phyloP scores from a whole-genome alignment of 2,797 vertebrate genomes.

The Eremophila alpestris region DNA sequence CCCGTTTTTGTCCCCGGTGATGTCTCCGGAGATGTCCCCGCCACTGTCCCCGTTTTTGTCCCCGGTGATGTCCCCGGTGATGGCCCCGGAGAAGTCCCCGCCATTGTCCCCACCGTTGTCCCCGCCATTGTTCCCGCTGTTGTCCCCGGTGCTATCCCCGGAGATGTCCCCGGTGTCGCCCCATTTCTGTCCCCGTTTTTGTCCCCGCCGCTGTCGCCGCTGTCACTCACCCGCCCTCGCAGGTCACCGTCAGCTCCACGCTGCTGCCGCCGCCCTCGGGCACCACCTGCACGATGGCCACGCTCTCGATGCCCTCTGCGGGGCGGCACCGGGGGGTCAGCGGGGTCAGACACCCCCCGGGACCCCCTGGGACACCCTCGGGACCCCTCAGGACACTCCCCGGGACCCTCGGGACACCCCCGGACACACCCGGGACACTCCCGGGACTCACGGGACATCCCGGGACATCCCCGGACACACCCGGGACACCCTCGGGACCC shows the following conservation, averaged over 20 bases:
- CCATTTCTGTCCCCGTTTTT: no score
- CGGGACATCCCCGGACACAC: no score
- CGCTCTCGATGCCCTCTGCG: slow-evolving; percentile 86
- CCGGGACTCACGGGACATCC: not conserved
- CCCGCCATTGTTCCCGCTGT: not conserved
- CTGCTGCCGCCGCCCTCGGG: slow-evolving; percentile 77
- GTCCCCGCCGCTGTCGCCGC: no score
- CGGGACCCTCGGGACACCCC: no score
- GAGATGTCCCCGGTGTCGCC: no score
- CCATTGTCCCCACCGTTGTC: not conserved
- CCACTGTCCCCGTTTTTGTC: no score
- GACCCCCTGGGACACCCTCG: no score
- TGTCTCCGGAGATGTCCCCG: no score
- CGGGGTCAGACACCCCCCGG: not conserved
- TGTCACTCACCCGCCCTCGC: slow-evolving; percentile 86
- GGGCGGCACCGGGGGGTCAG: not conserved
- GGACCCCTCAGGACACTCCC: not conserved
- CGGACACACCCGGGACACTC: no score
- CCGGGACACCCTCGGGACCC: not conserved
- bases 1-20: not conserved
- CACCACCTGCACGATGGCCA: slow-evolving; percentile 86
- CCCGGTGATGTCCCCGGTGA: no score
- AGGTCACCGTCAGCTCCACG: slow-evolving; percentile 89
- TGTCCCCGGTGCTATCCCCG: no score
- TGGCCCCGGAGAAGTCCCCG: no score